These are phyloP conservation scores for Platycheirus albimanus DNA, from an alignment of 2,888 invertebrate genomes.

Conservation along the genomic window DNA sequence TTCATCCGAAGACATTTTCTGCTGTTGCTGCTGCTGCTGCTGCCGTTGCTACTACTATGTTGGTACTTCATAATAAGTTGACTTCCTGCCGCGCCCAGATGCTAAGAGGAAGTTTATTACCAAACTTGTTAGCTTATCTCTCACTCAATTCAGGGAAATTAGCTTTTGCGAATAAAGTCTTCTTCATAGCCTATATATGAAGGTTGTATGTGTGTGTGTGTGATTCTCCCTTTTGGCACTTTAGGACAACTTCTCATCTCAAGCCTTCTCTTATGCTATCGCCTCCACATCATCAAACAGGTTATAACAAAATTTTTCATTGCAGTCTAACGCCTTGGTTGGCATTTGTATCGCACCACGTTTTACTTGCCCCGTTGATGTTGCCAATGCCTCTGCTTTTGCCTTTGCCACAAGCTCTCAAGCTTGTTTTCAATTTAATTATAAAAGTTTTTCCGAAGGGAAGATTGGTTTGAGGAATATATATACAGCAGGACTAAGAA, in stretches of 20 bases:
- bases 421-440: slow-evolving; percentile 70
- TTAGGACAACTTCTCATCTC: slow-evolving; percentile 24
- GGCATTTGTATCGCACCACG: slow-evolving; percentile 31
- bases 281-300: slow-evolving; percentile 44
- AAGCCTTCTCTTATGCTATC: slow-evolving; percentile 27
- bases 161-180: slow-evolving; percentile 57
- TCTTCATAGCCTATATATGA: neutral
- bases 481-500: too few relatives aligned
- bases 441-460: slow-evolving; percentile 57
- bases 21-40: neutral
- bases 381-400: too few relatives aligned
- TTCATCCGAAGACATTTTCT: neutral
- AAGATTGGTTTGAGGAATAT: slow-evolving; percentile 6
- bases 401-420: slow-evolving; percentile 54
- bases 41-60: neutral
- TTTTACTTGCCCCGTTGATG: too few relatives aligned
- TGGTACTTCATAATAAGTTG: slow-evolving; percentile 62
- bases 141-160: slow-evolving; percentile 66
- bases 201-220: too few relatives aligned
- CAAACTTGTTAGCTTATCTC: slow-evolving; percentile 73
- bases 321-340: slow-evolving; percentile 63
- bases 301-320: slow-evolving; percentile 50
- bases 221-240: slow-evolving; percentile 1
- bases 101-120: slow-evolving; percentile 69
- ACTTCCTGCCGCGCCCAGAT: slow-evolving; percentile 65